Evolutionary conservation across 2,888 invertebrate species (phyloP), one percentile per base, ranked within the genome.

Genomic region (Nemotelus nigrinus): DNA sequence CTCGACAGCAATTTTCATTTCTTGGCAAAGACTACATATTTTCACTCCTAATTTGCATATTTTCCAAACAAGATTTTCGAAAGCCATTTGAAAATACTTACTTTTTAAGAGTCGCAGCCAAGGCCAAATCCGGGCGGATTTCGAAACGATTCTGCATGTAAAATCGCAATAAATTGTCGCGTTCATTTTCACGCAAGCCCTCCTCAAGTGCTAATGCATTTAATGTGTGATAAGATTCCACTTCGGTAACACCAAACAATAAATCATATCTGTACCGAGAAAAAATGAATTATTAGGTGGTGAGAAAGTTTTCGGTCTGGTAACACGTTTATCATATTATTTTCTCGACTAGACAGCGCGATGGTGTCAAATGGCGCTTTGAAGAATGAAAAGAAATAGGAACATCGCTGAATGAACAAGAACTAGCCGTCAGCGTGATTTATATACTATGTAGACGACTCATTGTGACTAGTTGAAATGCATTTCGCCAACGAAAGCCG

Each of bases 181-280:
- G 89, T 83, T 94, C 93, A 80, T 91, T 91, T 84, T 94, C 93
- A 80, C 92, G 85, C 84, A 96, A 89, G 25, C 95, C 95, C 80
- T 93, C 91, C 78, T 91, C 90, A 44, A 95, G 86, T 80, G 92
- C 93, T 63, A 92, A 90, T 25, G 92, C 92, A 75, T 92, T 92
- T 81, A 95, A 89, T 80, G 93, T 89, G 84, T 95, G 92, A 84
- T 93, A 93, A 82, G 93, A 93, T 85, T 96, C 96, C 81, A 92
- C 87, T 86, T 95, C 94, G 39, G 95, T 94, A 76, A 96, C 92
- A 43, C 97, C 97, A 83, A 94, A 94, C 86, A 97, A 89, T 81
- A 97, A 88, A 86, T 96, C 96, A 86, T 94, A 96, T 83, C 95
- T 95, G 86, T 70, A 85, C 82, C 64, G 65, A 64, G 43, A 71